Base-by-base conservation (phyloP, 2,888 invertebrate genomes). In the Schizotus pectinicornis region DNA sequence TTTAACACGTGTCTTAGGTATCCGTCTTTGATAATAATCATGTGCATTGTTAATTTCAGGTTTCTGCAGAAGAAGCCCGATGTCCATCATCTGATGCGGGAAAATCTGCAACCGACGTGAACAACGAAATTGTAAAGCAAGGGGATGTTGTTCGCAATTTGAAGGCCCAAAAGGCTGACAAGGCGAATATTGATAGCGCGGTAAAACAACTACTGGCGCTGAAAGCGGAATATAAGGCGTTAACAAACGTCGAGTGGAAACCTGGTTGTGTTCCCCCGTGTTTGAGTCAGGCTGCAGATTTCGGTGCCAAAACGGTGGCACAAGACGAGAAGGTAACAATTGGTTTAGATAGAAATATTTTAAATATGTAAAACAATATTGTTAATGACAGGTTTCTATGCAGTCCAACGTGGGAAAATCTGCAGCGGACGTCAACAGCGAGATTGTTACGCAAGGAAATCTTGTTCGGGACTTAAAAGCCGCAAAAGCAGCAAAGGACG, bases 151-250 rank as follows among this genome's bases (percentile, higher is more conserved):
- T 70, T 12, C 55, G 69, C 31, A 55, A 65, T 45, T 72, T 88
- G 43, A 87, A 88, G 73, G 63, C 78, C 0, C 76, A 81, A 55
- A 86, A 86, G 72, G 80, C 82, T 1, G 78, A 78, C 9, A 85
- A 85, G 74, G 76, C 80, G n/a, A 65, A 71, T 8, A 68, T 88
- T 33, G 85, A 85, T 63, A 75, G 76, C 30, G 87, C 82, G 67
- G 86, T 89, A 0, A 81, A 85, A 67, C 68, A 67, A 11, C 77
- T 89, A 7, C 71, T 88, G 11, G 71, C 75, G 8, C 72, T 87
- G 39, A 88, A 88, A 76, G 74, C 79, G 1, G 80, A 85, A 59
- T 88, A 82, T 71, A 87, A 87, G 75, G 76, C 75, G 52, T 66
- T 79, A 51, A 84, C 84, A 0, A 89, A 88, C 1, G 77, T 80